These are phyloP conservation scores for Gallinago paraguaiae DNA, from an alignment of 2,113 vertebrate genomes.

Conservation along the genomic window DNA sequence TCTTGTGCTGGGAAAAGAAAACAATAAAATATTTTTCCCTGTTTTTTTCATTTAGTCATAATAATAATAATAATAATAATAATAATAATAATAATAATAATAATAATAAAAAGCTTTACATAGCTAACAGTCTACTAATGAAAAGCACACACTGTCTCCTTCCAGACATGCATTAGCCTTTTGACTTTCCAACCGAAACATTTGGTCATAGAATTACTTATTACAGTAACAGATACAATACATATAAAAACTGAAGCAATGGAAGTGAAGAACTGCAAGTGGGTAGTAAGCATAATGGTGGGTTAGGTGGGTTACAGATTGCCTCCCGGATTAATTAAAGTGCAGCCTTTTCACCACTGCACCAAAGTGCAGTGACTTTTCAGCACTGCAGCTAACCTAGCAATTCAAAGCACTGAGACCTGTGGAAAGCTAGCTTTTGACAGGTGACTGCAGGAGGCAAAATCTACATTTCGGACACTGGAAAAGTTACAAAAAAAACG, in stretches of 20 bases:
- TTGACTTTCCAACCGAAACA: neutral
- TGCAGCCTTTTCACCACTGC: neutral
- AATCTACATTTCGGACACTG: neutral
- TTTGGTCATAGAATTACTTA: neutral
- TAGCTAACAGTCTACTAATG: neutral
- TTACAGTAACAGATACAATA: neutral
- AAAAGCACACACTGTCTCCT: neutral
- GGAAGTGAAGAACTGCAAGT: neutral
- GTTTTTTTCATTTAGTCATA: neutral
- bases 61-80: neutral
- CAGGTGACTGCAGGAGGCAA: neutral
- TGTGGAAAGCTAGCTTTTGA: neutral
- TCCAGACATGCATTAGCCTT: neutral
- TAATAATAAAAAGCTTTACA: neutral
- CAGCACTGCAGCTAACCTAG: neutral
- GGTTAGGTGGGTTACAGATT: neutral
- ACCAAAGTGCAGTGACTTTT: neutral
- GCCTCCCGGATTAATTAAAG: fast-evolving
- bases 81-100: neutral
- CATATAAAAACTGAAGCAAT: neutral
- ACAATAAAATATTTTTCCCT: neutral
- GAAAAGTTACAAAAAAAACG: neutral
- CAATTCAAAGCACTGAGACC: neutral
- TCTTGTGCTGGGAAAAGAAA: neutral
- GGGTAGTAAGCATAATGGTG: neutral